Base-by-base conservation (phyloP, 2,113 vertebrate species). In the Cnemophilus loriae region DNA sequence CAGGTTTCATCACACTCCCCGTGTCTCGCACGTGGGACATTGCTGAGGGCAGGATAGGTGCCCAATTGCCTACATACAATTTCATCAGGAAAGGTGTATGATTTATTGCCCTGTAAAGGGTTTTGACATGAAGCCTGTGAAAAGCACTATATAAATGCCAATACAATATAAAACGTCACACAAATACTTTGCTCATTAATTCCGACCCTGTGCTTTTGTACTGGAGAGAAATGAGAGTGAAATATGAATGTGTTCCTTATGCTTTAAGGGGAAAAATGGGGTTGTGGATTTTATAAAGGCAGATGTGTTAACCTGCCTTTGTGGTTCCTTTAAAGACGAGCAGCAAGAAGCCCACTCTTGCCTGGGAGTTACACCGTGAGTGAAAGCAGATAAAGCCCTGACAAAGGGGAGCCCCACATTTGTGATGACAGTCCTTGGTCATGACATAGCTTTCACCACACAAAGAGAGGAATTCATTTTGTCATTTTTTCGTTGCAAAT, bases 71-170 rank as follows among this genome's bases (percentile, higher is more conserved):
- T 85, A 87, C 71, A 95, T 70, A 83, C 70, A 78, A 90, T 93
- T 83, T 96, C 93, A 95, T 96, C 92, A 94, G 93, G 78, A 97
- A 97, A 95, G 59, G 82, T 86, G 2, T 74, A 81, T 93, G 69
- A 93, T 92, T 96, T 89, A 94, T 96, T 93, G 89, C 92, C 93
- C 85, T 96, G 84, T 95, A 95, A 97, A 95, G 65, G 84, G 93
- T 96, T 96, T 88, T 95, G 93, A 96, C 81, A 88, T 39, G 93
- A 95, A 96, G 75, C 69, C 92, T 93, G 83, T 94, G 89, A 86
- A 97, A 97, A 97, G 84, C 85, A 96, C 92, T 95, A 95, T 84
- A 81, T 94, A 96, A 96, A 97, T 93, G 95, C 87, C 93, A 97
- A 94, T 92, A 94, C 87, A 97, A 97, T 95, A 95, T 90, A 80